phyloP scores from a whole-genome alignment of 2,888 invertebrate species.

The Danaus chrysippus region DNA sequence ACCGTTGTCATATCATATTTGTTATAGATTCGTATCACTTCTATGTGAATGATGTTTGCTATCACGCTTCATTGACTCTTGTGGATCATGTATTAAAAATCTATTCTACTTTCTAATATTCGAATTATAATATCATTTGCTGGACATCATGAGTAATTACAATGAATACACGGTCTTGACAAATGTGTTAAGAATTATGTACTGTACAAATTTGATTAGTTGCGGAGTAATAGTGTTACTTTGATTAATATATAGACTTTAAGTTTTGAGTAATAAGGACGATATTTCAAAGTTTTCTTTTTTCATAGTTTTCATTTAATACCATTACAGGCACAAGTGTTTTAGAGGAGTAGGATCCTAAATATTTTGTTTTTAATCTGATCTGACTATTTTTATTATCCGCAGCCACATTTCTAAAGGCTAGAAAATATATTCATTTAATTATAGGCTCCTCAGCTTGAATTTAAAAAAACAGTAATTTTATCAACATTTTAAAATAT shows the following conservation, averaged over 20 bases:
- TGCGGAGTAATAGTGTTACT: conserved; percentile 39
- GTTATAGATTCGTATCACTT: conserved; percentile 56
- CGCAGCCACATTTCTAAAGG: too few species aligned
- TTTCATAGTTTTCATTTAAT: neutral
- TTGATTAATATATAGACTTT: neutral
- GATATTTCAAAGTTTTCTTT: neutral
- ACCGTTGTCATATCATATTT: conserved; percentile 68
- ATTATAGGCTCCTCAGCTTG: too few species aligned
- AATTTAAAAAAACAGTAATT: too few species aligned
- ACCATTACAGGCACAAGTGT: too few species aligned
- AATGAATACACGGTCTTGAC: conserved; percentile 61
- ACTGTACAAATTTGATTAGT: conserved; percentile 67
- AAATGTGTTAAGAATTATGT: conserved; percentile 71
- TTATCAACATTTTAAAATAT: too few species aligned
- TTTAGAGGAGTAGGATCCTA: too few species aligned
- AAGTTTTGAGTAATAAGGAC: neutral
- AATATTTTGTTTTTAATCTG: too few species aligned
- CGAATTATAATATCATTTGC: conserved; percentile 67
- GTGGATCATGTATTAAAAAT: conserved; percentile 44
- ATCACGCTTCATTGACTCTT: conserved; percentile 31
- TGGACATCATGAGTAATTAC: conserved; percentile 69
- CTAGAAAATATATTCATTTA: too few species aligned
- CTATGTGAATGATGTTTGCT: conserved; percentile 47
- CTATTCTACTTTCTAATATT: conserved; percentile 49
- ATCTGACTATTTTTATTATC: too few species aligned